Conservation (phyloP, 2,797 vertebrate genomes). For the Karalla daura region DNA sequence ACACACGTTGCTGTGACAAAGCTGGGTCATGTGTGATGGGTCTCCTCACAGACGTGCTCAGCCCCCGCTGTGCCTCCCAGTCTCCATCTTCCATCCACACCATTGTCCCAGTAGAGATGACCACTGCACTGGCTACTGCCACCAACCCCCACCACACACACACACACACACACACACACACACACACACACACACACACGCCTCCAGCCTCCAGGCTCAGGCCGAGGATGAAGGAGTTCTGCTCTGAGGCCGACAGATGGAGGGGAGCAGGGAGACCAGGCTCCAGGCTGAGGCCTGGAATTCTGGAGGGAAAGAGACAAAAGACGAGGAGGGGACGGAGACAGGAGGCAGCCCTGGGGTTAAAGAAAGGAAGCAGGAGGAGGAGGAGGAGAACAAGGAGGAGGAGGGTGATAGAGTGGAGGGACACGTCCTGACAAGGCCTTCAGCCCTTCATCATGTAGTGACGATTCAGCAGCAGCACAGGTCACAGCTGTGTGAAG, state of each 20-base stretch:
- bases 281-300: constrained; percentile 56
- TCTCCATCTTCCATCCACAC: constrained; percentile 50
- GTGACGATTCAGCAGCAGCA: not conserved
- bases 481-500: not conserved
- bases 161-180: not conserved
- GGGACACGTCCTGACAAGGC: constrained; percentile 37
- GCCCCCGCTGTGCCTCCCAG: constrained; percentile 38
- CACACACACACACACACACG: not conserved
- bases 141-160: not conserved
- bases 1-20: too few species aligned
- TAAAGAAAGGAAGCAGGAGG: constrained; percentile 39
- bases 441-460: not conserved
- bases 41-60: constrained; percentile 45
- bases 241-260: constrained; percentile 75
- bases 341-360: constrained; percentile 53
- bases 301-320: constrained; percentile 80
- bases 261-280: constrained; percentile 40
- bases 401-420: constrained; percentile 45
- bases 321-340: constrained; percentile 54
- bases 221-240: constrained; percentile 50
- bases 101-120: constrained; percentile 55
- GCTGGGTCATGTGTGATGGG: too few species aligned
- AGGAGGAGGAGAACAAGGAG: constrained; percentile 21
- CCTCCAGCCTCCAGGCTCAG: constrained; percentile 24
- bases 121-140: constrained; percentile 29